Percentiles rank a stretch among this genome's conserved stretches.
phyloP scores from a whole-genome alignment of 2,113 vertebrate genomes.

The Malurus elegans region DNA sequence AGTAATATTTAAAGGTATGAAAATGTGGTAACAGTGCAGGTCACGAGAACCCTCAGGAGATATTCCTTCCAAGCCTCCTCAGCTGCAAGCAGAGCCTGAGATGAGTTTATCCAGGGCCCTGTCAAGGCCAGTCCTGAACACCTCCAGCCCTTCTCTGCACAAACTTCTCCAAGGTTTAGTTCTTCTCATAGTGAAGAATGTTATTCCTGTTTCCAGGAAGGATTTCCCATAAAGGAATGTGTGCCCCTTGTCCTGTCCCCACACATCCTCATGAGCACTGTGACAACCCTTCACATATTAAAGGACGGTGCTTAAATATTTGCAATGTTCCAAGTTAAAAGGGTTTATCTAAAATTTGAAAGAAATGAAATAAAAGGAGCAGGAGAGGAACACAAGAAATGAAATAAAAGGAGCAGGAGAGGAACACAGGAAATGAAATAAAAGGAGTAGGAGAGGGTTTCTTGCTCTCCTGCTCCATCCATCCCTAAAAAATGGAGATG shows the following conservation, averaged over 20 bases:
- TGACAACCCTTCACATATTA: neutral
- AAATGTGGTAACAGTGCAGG: neutral
- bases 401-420: neutral
- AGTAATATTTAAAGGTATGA: neutral
- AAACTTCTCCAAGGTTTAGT: neutral
- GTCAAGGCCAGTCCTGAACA: neutral
- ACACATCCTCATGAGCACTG: neutral
- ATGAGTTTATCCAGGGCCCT: neutral
- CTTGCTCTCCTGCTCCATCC: neutral
- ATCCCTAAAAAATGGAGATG: neutral
- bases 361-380: neutral
- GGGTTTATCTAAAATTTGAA: neutral
- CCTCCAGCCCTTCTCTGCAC: neutral
- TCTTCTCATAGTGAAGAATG: neutral
- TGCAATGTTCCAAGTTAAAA: neutral
- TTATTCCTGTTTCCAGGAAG: neutral
- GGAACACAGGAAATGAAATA: neutral
- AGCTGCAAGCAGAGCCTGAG: neutral
- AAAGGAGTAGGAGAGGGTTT: neutral
- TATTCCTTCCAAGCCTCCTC: neutral
- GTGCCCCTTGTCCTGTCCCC: neutral
- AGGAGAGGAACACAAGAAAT: neutral
- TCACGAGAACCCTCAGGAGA: neutral
- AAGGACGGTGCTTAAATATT: neutral
- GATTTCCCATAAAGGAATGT: neutral